Base-by-base conservation (phyloP, 2,888 invertebrate genomes). In the Boloria selene region DNA sequence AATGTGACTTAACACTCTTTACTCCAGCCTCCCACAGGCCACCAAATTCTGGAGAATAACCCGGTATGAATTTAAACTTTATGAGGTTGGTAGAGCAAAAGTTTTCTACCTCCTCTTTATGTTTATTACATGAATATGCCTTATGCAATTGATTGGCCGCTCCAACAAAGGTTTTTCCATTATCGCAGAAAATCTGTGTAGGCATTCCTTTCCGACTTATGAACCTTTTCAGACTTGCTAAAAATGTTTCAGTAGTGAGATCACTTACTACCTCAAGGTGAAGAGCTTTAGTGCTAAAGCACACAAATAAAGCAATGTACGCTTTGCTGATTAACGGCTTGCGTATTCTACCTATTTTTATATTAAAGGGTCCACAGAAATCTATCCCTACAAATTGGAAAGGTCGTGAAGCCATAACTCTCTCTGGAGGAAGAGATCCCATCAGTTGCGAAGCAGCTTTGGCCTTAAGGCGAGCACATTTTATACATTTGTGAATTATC, bases 21-120 rank as follows among this genome's bases (percentile, higher is more conserved):
- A n/a, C n/a, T n/a, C n/a, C n/a, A n/a, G n/a, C n/a, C n/a, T n/a
- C n/a, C n/a, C n/a, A 72, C 7, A 72, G 44, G 3, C 71, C 73
- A 1, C 69, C 73, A 51, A 69, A 70, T n/a, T 67, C 64, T 13
- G 71, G 72, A 6, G 67, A 50, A 31, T 70, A 68, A 38, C 58
- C 50, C 4, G 72, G 70, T n/a, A 71, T 72, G 52, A 68, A 71
- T 22, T 61, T 69, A 61, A 73, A 73, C 18, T 65, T 6, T 13
- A 73, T 62, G n/a, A n/a, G 51, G 0, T 69, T 68, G 6, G 65
- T 18, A 44, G n/a, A 4, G 42, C 56, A 56, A 13, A 17, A 56
- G 13, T 44, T 17, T 13, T 65, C 10, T 22, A 71, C 42, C 13
- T 42, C 3, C 47, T 67, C 55, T 61, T 6, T 53, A 56, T 67